Conservation (phyloP, 2,888 invertebrate species). For the Eurytoma adleriae region DNA sequence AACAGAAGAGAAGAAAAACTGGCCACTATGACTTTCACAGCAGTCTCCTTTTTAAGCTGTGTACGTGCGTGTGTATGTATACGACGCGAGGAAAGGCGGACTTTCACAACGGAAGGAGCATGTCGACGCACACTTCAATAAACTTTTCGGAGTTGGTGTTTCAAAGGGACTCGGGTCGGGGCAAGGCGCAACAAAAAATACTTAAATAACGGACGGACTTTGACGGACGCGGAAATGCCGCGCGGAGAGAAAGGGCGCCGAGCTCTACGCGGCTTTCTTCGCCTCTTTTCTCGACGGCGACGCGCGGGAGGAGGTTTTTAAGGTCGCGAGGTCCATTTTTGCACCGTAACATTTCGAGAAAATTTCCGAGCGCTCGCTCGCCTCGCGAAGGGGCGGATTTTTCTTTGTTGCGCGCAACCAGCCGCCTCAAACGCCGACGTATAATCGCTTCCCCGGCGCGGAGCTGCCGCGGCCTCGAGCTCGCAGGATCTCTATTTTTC, state of each 20-base stretch:
- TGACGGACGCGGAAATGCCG: slow-evolving; percentile 24
- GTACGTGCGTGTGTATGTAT: not conserved
- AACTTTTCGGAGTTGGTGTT: too few relatives aligned
- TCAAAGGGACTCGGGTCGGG: too few relatives aligned
- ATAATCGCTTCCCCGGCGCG: slow-evolving; percentile 24
- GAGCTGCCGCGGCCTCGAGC: not conserved
- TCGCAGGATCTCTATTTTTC: slow-evolving; percentile 12
- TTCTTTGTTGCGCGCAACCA: slow-evolving; percentile 8
- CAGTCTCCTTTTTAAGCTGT: not conserved
- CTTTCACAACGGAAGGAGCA: not conserved
- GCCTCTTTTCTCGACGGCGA: not conserved
- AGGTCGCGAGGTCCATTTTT: slow-evolving; percentile 49
- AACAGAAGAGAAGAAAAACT: not conserved
- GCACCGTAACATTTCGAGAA: slow-evolving; percentile 1
- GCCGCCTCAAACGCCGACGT: slow-evolving; percentile 21
- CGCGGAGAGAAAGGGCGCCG: not conserved
- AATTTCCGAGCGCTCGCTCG: not conserved
- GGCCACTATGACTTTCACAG: not conserved
- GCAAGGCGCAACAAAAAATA: slow-evolving; percentile 2
- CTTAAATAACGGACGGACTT: slow-evolving; percentile 34
- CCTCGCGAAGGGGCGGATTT: not conserved
- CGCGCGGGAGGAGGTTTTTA: slow-evolving; percentile 7
- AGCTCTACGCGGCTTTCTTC: not conserved
- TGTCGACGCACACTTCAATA: not conserved
- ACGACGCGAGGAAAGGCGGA: not conserved